Evolutionary conservation across 1,140 invertebrate genomes (phyloP), one percentile per base, ranked within the genome.

Genomic region (Heliconius himera): DNA sequence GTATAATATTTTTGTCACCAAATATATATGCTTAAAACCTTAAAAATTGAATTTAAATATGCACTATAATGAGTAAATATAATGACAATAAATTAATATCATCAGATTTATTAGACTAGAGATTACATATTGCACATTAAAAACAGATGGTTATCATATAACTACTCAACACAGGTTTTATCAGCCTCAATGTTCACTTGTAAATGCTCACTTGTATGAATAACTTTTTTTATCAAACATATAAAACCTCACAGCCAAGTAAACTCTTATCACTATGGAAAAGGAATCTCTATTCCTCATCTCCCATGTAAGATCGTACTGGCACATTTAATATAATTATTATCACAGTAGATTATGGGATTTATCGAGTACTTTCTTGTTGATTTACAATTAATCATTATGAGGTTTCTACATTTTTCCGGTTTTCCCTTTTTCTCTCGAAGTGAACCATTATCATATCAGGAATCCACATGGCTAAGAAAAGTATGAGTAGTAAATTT

Each of bases 391-490:
- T 66, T 9, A 29, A 66, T 66, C 1, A 66, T 29, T 66, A 29
- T 1, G 60, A 66, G 3, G 60, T 66, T 70, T 89, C 83, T 49
- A 80, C 74, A 18, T 82, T 81, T 83, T 88, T 87, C 26, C 76
- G 87, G 29, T 85, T 88, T 54, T 88, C 73, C 79, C 74, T 88
- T 82, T 83, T 93, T 54, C 90, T 87, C 73, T 89, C 51, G 46
- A 85, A 82, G 72, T 86, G 82, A n/a, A 91, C 70, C 8, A 91
- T 89, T 36, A 95, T 80, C 85, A 96, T 95, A 77, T 96, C 95
- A 13, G 95, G 95, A 6, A 95, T 90, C 96, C 96, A 97, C 49
- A 95, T 89, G 0, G 95, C 38, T 6, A 96, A 89, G 22, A 96
- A 95, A 1, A 96, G 38, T 8, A 95, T 83, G 1, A 97, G 88